phyloP scores from a whole-genome alignment of 2,797 vertebrate genomes.

The Girardinus metallicus region DNA sequence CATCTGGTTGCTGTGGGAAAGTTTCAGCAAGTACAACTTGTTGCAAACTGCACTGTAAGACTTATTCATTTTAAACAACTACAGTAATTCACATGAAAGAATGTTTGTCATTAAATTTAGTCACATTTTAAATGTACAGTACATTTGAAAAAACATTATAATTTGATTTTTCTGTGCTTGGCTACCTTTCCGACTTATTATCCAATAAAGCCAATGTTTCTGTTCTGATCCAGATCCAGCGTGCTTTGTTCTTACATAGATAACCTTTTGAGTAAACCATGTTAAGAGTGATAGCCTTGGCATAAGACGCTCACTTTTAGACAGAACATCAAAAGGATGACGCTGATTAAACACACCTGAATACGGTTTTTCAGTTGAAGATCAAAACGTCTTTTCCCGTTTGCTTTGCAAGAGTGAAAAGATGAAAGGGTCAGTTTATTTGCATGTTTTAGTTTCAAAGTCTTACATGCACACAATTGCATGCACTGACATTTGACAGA shows the following conservation, averaged over 20 bases:
- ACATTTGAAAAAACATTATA: not conserved
- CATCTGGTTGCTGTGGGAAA: slow-evolving; percentile 50
- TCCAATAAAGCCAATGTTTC: not conserved
- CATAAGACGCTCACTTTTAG: not conserved
- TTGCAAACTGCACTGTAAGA: not conserved
- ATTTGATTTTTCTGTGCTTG: not conserved
- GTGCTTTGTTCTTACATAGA: not conserved
- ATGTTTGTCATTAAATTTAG: not conserved
- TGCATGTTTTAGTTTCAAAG: not conserved
- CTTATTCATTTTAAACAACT: not conserved
- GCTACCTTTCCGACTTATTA: not conserved
- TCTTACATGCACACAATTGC: not conserved
- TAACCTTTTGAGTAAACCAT: not conserved
- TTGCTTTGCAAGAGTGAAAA: not conserved
- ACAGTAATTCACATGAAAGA: not conserved
- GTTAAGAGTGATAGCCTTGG: not conserved
- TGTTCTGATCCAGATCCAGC: not conserved
- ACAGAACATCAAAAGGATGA: not conserved
- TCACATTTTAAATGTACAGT: not conserved
- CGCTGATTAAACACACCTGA: not conserved
- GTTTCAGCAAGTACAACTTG: slow-evolving; percentile 8
- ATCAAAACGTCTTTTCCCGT: not conserved
- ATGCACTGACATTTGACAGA: not conserved
- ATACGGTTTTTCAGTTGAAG: not conserved
- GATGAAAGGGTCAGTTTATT: not conserved